These are phyloP conservation scores for Melanophora roralis DNA, from an alignment of 2,888 invertebrate species.

Conservation along the genomic window DNA sequence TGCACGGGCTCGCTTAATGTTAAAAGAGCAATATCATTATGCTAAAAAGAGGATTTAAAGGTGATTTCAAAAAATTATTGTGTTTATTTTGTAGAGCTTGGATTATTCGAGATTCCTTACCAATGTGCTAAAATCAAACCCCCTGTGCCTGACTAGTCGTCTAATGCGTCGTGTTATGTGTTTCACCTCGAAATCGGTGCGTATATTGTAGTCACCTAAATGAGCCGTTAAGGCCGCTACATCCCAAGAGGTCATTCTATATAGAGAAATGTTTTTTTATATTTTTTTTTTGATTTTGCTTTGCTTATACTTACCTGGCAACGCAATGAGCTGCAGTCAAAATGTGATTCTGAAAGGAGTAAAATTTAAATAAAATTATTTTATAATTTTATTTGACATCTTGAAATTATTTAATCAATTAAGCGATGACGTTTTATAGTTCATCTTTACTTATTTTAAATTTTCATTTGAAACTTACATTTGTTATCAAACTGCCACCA, in stretches of 20 bases:
- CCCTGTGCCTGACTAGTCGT: slow-evolving; percentile 89
- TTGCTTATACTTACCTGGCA: slow-evolving; percentile 83
- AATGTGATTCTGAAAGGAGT: slow-evolving; percentile 80
- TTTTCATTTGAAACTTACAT: slow-evolving; percentile 65
- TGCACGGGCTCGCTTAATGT: slow-evolving; percentile 87
- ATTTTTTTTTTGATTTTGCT: not conserved
- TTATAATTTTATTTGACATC: no score
- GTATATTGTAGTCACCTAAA: slow-evolving; percentile 90
- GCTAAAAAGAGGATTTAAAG: slow-evolving; percentile 76
- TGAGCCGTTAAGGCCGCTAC: slow-evolving; percentile 88
- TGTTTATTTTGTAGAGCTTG: not conserved
- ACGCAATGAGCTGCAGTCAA: slow-evolving; percentile 93
- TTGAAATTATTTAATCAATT: no score
- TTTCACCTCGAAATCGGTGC: slow-evolving; percentile 84
- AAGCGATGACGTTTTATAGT: no score
- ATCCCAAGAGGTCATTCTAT: slow-evolving; percentile 93
- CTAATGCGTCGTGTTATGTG: slow-evolving; percentile 89
- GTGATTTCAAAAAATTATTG: not conserved
- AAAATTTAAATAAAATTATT: no score
- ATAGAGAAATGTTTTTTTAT: slow-evolving; percentile 46
- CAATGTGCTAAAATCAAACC: slow-evolving; percentile 89
- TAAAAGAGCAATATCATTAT: slow-evolving; percentile 89
- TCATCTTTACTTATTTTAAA: slow-evolving; percentile 34
- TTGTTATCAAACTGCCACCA: slow-evolving; percentile 90
- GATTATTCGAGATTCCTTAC: slow-evolving; percentile 76